phyloP scores from a whole-genome alignment of 1,140 invertebrate genomes.

The Heliconius melpomene region DNA sequence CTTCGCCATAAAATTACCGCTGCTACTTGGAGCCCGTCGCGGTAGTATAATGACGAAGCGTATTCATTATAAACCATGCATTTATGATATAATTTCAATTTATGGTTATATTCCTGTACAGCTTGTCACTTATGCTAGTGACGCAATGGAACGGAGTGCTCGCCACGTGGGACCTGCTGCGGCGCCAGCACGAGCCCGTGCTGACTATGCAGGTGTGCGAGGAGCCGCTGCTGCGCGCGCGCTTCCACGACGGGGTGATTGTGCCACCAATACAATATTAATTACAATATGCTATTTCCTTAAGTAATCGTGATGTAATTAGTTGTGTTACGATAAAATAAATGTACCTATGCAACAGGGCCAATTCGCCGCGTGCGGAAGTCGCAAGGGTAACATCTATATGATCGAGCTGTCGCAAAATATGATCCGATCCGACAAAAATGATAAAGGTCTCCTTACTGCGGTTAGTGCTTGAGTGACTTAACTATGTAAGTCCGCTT shows the following conservation, averaged over 20 bases:
- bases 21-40: constrained; percentile 93
- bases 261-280: neutral
- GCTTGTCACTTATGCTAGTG: constrained; percentile 92
- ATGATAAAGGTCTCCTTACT: constrained; percentile 92
- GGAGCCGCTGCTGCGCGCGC: constrained; percentile 79
- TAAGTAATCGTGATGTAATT: neutral
- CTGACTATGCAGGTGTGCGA: constrained; percentile 90
- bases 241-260: constrained; percentile 61
- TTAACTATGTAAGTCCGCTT: no score
- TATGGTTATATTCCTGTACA: constrained; percentile 37
- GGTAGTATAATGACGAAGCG: constrained; percentile 57
- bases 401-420: constrained; percentile 92
- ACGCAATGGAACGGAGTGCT: constrained; percentile 91
- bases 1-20: constrained; percentile 86
- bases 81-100: neutral
- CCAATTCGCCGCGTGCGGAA: constrained; percentile 90
- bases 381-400: constrained; percentile 89
- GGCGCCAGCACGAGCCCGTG: constrained; percentile 92
- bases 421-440: constrained; percentile 88
- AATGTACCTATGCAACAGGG: constrained; percentile 80
- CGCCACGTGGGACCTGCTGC: constrained; percentile 94
- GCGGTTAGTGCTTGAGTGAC: constrained; percentile 82
- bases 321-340: no score
- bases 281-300: neutral
- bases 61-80: neutral